Base-by-base conservation (phyloP, 2,113 vertebrate genomes). In the Edolisoma coerulescens region DNA sequence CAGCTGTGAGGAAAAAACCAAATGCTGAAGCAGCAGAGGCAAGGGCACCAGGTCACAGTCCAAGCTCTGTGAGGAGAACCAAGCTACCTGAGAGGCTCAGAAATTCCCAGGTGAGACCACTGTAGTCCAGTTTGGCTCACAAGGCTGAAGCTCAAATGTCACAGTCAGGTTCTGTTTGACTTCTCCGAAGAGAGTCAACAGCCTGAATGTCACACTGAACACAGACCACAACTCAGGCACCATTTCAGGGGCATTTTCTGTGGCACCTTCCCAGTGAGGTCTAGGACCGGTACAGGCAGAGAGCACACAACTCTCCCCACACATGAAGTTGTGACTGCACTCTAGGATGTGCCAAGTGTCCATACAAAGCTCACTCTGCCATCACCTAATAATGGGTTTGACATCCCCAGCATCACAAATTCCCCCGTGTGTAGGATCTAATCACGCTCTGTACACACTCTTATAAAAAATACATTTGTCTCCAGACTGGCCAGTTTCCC, bases 261-360 rank as follows among this genome's bases (percentile, higher is more conserved):
- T 2, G 26, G 50, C 2, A 0, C 15, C 42, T 56, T 61, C 71
- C 39, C 59, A 82, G 57, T 0, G 0, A 92, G 54, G 22, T 19
- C 35, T 70, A 69, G 20, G 27, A 26, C 37, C n/a, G 37, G 27
- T n/a, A 39, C 10, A 57, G 26, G 26, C 1, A 0, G 14, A 79
- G 12, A 37, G 6, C 32, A 32, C 37, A 64, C 0, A 1, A 28
- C 13, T 42, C 10, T 32, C 28, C 53, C 81, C 70, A 82, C 26
- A 53, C 74, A 63, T 6, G 30, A 89, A 49, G 6, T 0, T 35
- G 19, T 2, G 11, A 56, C 49, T 76, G 47, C 11, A 56, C 24
- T 16, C 70, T 45, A 32, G 57, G 24, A 68, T 21, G 3, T 52
- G 27, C 17, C 41, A 77, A 69, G 28, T 28, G 9, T 22, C 47